These are phyloP conservation scores for Clarias macrocephalus DNA, from an alignment of 2,113 vertebrate species.

Conservation along the genomic window DNA sequence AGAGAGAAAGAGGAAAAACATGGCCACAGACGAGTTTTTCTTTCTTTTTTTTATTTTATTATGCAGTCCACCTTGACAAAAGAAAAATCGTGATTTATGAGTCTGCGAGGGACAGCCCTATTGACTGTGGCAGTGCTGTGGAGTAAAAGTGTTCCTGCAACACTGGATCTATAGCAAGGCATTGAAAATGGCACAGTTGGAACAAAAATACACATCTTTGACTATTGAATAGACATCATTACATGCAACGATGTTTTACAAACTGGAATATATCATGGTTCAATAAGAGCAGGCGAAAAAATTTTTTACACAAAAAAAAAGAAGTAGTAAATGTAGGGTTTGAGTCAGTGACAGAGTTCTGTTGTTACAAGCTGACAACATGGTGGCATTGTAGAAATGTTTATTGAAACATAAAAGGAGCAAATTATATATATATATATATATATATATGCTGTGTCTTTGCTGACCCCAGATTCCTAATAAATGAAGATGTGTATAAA, in stretches of 20 bases:
- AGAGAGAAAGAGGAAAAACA: background rate
- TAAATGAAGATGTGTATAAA: no score
- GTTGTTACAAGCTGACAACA: background rate
- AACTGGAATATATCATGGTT: background rate
- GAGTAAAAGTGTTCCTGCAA: conserved; percentile 17
- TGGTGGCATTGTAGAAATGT: no score
- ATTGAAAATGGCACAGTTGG: background rate
- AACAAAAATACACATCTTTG: background rate
- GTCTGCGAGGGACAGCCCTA: background rate
- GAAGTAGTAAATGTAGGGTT: background rate
- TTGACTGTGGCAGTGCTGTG: background rate
- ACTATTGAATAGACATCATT: conserved; percentile 15
- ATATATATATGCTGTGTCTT: no score
- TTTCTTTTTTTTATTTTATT: conserved; percentile 8
- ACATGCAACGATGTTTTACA: conserved; percentile 7
- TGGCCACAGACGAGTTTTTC: conserved; percentile 17
- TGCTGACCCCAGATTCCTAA: no score
- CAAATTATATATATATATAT: no score
- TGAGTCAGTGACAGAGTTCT: background rate
- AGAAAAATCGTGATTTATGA: conserved; percentile 40
- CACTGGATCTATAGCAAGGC: conserved; percentile 18
- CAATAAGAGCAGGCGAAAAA: background rate
- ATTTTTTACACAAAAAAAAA: background rate
- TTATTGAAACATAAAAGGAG: no score
- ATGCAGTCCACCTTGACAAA: conserved; percentile 34